A percentile compares a stretch with the other conserved stretches of the same genome.
These are phyloP conservation scores for Candidula unifasciata DNA, from an alignment of 2,888 invertebrate genomes.

Conservation along the genomic window DNA sequence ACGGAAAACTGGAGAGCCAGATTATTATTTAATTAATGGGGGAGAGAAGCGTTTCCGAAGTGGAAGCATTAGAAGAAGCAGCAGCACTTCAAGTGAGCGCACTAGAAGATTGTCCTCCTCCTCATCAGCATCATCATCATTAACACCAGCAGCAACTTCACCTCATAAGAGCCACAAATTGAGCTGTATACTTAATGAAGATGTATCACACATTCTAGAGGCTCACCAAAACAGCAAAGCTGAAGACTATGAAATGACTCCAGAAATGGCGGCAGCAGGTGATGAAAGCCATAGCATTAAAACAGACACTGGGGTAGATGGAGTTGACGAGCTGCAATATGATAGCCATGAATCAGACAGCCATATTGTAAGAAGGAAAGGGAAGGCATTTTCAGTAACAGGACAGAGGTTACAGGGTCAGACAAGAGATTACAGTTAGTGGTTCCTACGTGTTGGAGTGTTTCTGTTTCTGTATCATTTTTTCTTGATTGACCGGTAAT, in stretches of 20 bases:
- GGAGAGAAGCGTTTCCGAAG: constrained; percentile 44
- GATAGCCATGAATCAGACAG: neutral
- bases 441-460: too few species aligned
- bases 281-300: neutral
- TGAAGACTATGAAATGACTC: neutral
- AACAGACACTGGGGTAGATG: neutral
- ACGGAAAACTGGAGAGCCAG: constrained; percentile 43
- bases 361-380: neutral
- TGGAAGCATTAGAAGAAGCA: neutral
- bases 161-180: neutral
- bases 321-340: neutral
- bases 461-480: too few species aligned
- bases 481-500: too few species aligned
- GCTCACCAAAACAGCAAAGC: neutral
- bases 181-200: neutral
- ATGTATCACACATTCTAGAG: neutral
- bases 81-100: constrained; percentile 29
- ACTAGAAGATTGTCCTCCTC: constrained; percentile 13
- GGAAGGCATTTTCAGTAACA: neutral
- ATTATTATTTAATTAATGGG: constrained; percentile 48
- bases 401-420: neutral
- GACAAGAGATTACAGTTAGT: neutral
- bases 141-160: neutral
- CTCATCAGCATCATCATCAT: constrained; percentile 13
- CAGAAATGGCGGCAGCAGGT: neutral